Evolutionary conservation across 2,113 vertebrate species (phyloP).

Genomic region (Mobula hypostoma): DNA sequence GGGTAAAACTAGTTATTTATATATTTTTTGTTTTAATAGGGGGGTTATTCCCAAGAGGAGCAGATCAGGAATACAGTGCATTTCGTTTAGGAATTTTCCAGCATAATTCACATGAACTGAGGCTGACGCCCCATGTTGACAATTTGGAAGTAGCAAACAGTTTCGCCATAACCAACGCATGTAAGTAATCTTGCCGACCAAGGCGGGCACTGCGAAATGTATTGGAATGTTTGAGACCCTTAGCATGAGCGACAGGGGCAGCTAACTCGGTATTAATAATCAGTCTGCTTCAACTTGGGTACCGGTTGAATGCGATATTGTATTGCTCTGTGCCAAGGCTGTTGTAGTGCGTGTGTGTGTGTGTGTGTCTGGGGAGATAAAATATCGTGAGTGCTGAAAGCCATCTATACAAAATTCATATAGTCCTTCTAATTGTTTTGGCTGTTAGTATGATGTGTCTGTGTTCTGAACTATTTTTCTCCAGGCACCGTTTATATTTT

Average conservation of each 20-base stretch:
- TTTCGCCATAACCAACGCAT: slow-evolving; percentile 96
- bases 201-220: neutral
- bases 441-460: neutral
- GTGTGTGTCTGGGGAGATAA: neutral
- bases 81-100: slow-evolving; percentile 97
- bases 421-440: too few species aligned
- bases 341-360: neutral
- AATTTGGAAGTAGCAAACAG: slow-evolving; percentile 98
- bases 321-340: slow-evolving; percentile 2
- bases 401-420: neutral
- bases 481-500: neutral
- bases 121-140: slow-evolving; percentile 93
- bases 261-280: neutral
- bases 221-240: neutral
- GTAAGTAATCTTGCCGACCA: slow-evolving; percentile 65
- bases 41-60: slow-evolving; percentile 91
- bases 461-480: neutral
- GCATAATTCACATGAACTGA: slow-evolving; percentile 86
- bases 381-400: neutral
- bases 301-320: slow-evolving; percentile 9
- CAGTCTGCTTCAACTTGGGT: neutral
- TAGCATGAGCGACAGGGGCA: neutral
- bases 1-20: neutral
- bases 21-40: slow-evolving; percentile 57
- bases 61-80: slow-evolving; percentile 98